Percentiles rank a stretch among this genome's conserved stretches.
These are phyloP conservation scores for Drosophila limbata DNA, from an alignment of 2,888 invertebrate species.

Conservation along the genomic window DNA sequence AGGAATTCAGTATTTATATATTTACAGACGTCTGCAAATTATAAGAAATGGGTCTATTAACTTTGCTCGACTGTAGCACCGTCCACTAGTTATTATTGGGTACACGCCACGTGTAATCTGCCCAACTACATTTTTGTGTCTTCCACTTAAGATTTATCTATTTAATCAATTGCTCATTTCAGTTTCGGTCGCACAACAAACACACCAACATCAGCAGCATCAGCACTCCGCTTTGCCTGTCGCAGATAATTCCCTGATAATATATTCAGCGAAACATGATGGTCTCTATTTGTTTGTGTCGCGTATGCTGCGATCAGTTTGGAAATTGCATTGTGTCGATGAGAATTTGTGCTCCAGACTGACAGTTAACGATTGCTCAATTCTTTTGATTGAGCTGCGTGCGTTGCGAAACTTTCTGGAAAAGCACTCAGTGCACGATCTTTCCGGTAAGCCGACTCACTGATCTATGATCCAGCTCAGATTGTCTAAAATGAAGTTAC, in stretches of 20 bases:
- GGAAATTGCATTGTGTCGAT: constrained; percentile 92
- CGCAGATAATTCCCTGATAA: constrained; percentile 76
- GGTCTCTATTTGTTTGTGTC: constrained; percentile 96
- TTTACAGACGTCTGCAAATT: too few species aligned
- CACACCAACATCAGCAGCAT: constrained; percentile 40
- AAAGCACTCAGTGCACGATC: constrained; percentile 87
- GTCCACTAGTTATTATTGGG: too few species aligned
- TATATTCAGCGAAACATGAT: constrained; percentile 94
- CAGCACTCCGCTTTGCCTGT: constrained; percentile 40
- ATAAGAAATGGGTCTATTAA: too few species aligned
- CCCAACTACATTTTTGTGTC: neutral
- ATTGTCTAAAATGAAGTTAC: neutral
- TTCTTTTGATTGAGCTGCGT: constrained; percentile 91
- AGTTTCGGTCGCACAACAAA: constrained; percentile 38
- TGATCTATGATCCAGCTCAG: neutral
- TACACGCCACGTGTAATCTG: too few species aligned
- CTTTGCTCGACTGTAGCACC: too few species aligned
- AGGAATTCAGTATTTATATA: too few species aligned
- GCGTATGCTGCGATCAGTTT: constrained; percentile 94
- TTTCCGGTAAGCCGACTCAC: constrained; percentile 72
- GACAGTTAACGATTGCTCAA: constrained; percentile 89
- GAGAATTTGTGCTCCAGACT: constrained; percentile 90
- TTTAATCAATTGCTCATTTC: neutral
- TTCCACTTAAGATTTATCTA: constrained; percentile 5
- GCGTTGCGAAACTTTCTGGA: constrained; percentile 91